phyloP scores from a whole-genome alignment of 2,797 vertebrate genomes.

The Malurus splendens region DNA sequence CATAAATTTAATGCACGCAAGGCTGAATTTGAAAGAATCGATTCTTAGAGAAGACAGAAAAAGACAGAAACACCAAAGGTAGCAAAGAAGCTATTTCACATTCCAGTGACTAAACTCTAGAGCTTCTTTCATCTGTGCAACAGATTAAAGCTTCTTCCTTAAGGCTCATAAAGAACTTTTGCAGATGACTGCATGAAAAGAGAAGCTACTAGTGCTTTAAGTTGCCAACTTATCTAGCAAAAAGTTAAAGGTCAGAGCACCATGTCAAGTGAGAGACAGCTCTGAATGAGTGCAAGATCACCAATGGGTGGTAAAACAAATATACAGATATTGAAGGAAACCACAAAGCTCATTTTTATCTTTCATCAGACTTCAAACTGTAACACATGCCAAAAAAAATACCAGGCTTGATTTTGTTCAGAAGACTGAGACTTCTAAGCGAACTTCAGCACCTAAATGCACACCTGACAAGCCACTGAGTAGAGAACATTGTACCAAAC shows the following conservation, averaged over 20 bases:
- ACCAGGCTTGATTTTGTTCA: not conserved
- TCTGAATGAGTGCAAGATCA: not conserved
- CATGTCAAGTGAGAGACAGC: not conserved
- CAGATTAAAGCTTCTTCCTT: not conserved
- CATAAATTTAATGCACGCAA: not conserved
- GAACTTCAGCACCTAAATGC: not conserved
- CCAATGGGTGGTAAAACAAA: not conserved
- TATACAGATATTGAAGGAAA: not conserved
- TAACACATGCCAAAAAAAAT: not conserved
- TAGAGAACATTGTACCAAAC: not conserved
- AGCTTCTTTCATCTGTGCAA: not conserved
- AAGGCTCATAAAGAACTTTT: not conserved
- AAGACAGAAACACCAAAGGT: not conserved
- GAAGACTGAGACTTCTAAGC: not conserved
- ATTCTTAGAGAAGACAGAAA: not conserved
- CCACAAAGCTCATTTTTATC: not conserved
- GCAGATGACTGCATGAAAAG: not conserved
- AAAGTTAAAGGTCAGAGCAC: not conserved
- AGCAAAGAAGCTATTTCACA: not conserved
- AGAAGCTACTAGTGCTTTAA: not conserved
- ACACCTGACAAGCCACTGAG: not conserved
- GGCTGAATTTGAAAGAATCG: not conserved
- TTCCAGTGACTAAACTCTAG: not conserved
- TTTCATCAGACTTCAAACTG: not conserved
- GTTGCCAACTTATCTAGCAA: not conserved